Percentiles rank a stretch among this genome's conserved stretches.
phyloP scores from a whole-genome alignment of 2,888 invertebrate species.

The Corbicula japonica region DNA sequence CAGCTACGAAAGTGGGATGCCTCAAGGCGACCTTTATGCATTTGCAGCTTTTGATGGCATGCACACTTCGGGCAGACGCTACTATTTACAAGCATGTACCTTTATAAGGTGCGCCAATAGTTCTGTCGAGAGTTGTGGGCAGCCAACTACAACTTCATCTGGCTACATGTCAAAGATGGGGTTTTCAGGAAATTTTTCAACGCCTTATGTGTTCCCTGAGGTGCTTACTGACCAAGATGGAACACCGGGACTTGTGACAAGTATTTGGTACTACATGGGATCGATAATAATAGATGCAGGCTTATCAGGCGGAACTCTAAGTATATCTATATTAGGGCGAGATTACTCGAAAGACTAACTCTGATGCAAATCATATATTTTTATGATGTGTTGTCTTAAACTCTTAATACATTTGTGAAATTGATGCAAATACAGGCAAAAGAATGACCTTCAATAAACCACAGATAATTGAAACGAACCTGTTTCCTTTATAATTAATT shows the following conservation, averaged over 20 bases:
- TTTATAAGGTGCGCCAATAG: conserved; percentile 54
- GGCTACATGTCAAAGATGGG: conserved; percentile 59
- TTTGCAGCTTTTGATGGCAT: conserved; percentile 59
- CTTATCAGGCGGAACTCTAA: conserved; percentile 42
- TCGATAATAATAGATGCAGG: conserved; percentile 57
- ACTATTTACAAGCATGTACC: conserved; percentile 52
- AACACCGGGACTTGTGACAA: conserved; percentile 31
- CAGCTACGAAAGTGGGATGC: conserved; percentile 32
- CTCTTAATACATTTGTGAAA: no score
- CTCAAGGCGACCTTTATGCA: conserved; percentile 32
- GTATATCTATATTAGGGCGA: conserved; percentile 47
- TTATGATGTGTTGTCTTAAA: no score
- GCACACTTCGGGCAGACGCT: conserved; percentile 33
- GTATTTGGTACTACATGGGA: conserved; percentile 48
- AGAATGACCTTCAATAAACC: no score
- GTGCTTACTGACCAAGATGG: conserved; percentile 39
- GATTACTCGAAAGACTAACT: conserved; percentile 40
- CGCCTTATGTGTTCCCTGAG: conserved; percentile 50
- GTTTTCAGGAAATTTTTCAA: conserved; percentile 55
- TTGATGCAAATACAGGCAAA: no score
- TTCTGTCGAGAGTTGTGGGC: conserved; percentile 48
- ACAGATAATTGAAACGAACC: no score
- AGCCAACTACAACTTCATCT: conserved; percentile 36
- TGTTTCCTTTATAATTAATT: no score
- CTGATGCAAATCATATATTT: no score